Conservation (phyloP, 2,888 invertebrate genomes). For the Tetragonisca angustula region DNA sequence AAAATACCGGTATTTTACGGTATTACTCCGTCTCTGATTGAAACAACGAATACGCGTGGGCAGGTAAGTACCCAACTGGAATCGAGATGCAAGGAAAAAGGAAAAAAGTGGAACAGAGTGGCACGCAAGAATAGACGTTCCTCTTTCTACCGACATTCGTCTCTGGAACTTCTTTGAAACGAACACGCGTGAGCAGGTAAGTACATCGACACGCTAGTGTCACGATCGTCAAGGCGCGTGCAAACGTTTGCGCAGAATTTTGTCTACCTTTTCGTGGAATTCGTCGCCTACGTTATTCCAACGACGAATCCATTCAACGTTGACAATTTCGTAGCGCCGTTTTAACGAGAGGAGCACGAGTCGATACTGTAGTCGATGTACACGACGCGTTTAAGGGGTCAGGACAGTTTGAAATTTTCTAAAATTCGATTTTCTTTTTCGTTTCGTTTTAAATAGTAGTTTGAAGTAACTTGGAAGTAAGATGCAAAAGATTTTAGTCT, state of each 20-base stretch:
- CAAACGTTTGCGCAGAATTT: neutral
- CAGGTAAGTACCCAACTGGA: too few species aligned
- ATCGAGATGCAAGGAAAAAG: too few species aligned
- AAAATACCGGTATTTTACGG: neutral
- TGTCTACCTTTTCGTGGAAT: neutral
- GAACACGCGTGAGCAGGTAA: too few species aligned
- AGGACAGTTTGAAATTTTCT: too few species aligned
- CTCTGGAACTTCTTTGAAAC: neutral
- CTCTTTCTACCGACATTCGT: too few species aligned
- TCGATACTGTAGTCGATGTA: neutral
- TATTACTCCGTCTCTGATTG: too few species aligned
- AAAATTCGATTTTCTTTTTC: too few species aligned
- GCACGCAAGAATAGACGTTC: too few species aligned
- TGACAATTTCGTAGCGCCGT: neutral
- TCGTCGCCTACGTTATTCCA: neutral
- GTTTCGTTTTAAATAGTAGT: too few species aligned
- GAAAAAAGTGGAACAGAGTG: too few species aligned
- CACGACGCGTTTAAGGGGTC: neutral
- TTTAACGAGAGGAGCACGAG: neutral
- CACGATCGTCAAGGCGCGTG: neutral
- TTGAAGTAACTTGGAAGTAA: too few species aligned
- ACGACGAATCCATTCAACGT: neutral
- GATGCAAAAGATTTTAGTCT: too few species aligned
- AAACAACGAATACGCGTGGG: neutral
- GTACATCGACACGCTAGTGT: neutral